Base-by-base conservation (phyloP, 2,888 invertebrate species). In the Agriopis aurantiaria region DNA sequence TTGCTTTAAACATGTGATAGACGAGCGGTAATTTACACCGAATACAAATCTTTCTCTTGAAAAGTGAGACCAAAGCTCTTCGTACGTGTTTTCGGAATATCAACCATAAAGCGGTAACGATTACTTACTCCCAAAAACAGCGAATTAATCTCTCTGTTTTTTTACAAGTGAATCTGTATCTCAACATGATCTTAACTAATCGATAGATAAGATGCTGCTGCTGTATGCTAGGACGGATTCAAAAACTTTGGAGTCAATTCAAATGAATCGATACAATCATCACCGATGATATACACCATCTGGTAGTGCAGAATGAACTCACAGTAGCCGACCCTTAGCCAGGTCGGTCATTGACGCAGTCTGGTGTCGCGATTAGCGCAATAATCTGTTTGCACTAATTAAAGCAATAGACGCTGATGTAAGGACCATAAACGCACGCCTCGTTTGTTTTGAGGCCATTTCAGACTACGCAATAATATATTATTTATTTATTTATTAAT, bases 291-390 rank as follows among this genome's bases (percentile, higher is more conserved):
- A 43, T 10, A 45, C 49, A 46, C 60, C 69, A 65, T 69, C 65
- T 69, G 69, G 60, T 43, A 59, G 60, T 60, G 12, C 65, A 66
- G 57, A 69, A 61, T 60, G 69, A 65, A 58, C 51, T 68, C 55
- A 71, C 58, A 57, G 65, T 59, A 11, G 65, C 33, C 69, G 74
- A 75, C 76, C 77, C 71, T 77, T 80, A 75, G 74, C 77, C 80
- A 85, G 85, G 82, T 79, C 85, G 87, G 88, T 88, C 90, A 88
- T 87, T 88, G 88, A 90, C 90, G 89, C 76, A 75, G 87, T 85
- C 88, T 91, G 91, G 86, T 84, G 82, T 86, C 80, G 84, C 85
- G 85, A 91, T 90, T 87, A 91, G 84, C 82, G 81, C 77, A 80
- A 77, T 79, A 85, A 83, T 86, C 81, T 82, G 82, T 81, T 81